phyloP scores from a whole-genome alignment of 2,888 invertebrate species.

The Temnothorax ravouxi region DNA sequence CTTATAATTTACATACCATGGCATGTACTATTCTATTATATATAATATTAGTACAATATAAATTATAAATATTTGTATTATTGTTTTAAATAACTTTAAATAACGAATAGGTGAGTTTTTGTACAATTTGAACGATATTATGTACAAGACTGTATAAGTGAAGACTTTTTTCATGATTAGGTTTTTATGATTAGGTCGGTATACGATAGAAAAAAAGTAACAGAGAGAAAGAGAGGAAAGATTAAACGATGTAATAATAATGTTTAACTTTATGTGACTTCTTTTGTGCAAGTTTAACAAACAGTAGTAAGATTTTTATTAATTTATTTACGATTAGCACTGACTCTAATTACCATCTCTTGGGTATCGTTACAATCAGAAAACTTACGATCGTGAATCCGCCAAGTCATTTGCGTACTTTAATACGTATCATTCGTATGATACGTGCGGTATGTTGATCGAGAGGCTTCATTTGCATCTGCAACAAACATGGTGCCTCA shows the following conservation, averaged over 20 bases:
- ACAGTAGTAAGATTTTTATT: slow-evolving; percentile 8
- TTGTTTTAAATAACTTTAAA: background rate
- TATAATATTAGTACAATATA: background rate
- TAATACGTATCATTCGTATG: slow-evolving; percentile 16
- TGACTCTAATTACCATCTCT: background rate
- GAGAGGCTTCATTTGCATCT: slow-evolving; percentile 40
- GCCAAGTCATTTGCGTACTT: slow-evolving; percentile 30
- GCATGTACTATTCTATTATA: background rate
- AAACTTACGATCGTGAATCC: background rate
- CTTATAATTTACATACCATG: background rate
- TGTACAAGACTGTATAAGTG: background rate
- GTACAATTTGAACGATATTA: background rate
- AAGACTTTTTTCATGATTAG: background rate
- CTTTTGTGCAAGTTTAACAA: background rate
- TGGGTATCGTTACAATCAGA: background rate
- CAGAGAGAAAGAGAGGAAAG: background rate
- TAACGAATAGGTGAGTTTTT: background rate
- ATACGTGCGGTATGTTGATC: slow-evolving; percentile 25
- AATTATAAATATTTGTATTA: background rate
- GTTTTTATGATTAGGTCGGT: background rate
- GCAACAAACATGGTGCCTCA: slow-evolving; percentile 32
- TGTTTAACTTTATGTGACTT: background rate
- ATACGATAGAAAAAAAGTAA: background rate
- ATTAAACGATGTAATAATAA: background rate
- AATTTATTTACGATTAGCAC: background rate